These are phyloP conservation scores for Tragulus kanchil DNA, from an alignment of 2,113 vertebrate genomes.

Conservation along the genomic window DNA sequence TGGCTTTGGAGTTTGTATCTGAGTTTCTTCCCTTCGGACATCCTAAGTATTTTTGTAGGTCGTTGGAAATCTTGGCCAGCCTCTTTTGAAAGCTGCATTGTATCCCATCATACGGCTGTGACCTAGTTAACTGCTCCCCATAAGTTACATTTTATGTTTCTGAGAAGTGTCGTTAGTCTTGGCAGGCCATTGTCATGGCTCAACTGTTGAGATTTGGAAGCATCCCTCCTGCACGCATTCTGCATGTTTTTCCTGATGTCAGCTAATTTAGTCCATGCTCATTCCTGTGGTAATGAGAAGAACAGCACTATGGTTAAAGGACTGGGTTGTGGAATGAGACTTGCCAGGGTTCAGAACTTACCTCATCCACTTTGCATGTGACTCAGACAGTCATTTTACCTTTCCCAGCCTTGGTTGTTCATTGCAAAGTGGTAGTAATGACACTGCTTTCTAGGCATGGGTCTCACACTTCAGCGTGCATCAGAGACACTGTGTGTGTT, in stretches of 20 bases:
- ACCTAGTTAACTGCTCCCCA: not conserved
- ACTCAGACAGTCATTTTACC: not conserved
- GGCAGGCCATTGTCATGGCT: not conserved
- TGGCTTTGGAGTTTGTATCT: not conserved
- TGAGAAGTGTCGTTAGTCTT: not conserved
- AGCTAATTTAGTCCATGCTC: not conserved
- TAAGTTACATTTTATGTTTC: constrained; percentile 29
- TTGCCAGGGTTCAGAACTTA: not conserved
- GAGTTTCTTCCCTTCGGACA: not conserved
- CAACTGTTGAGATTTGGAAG: not conserved
- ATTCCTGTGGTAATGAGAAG: not conserved
- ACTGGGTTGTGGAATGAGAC: not conserved
- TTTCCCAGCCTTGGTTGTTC: not conserved
- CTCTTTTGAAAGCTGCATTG: not conserved
- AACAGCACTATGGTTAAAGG: not conserved
- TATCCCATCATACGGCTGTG: not conserved
- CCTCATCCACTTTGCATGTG: not conserved
- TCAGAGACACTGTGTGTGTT: no score
- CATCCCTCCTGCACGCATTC: not conserved
- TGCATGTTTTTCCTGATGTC: not conserved
- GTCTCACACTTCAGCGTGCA: not conserved
- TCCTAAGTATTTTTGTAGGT: not conserved
- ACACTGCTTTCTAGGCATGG: not conserved
- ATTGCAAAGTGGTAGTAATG: not conserved
- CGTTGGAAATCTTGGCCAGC: not conserved